Conservation (phyloP, 2,113 vertebrate species). For the Arizona elegans region DNA sequence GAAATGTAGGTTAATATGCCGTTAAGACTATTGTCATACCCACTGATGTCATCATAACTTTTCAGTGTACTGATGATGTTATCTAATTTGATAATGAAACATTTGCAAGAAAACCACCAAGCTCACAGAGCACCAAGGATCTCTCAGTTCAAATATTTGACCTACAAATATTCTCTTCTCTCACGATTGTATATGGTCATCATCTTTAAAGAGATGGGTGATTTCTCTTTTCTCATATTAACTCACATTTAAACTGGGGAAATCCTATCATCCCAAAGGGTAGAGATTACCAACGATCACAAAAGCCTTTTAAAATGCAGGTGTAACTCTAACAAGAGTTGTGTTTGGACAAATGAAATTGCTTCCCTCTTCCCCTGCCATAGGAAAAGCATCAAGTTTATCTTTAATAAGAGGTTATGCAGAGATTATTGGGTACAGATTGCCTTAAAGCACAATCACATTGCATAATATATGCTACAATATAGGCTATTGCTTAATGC, state of each 20-base stretch:
- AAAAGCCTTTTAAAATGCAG: not conserved
- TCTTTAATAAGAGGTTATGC: not conserved
- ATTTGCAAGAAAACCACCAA: not conserved
- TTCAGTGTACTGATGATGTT: not conserved
- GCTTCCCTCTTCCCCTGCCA: not conserved
- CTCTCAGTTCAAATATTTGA: not conserved
- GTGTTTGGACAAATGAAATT: not conserved
- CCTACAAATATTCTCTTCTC: not conserved
- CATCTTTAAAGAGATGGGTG: not conserved
- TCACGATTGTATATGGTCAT: not conserved
- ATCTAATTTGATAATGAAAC: not conserved
- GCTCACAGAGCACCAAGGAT: not conserved
- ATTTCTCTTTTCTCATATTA: not conserved
- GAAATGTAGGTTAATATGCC: not conserved
- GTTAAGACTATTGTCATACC: not conserved
- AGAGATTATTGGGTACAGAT: not conserved
- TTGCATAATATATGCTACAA: not conserved
- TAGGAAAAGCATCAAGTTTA: not conserved
- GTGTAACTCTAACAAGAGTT: not conserved
- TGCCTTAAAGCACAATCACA: not conserved
- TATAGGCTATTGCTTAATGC: no score
- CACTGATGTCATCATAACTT: not conserved
- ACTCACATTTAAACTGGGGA: not conserved
- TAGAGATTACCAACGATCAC: not conserved
- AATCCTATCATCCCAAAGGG: not conserved